Evolutionary conservation across 2,888 invertebrate genomes (phyloP), one percentile per base, ranked within the genome.

Genomic region (Drosophila meridiana): DNA sequence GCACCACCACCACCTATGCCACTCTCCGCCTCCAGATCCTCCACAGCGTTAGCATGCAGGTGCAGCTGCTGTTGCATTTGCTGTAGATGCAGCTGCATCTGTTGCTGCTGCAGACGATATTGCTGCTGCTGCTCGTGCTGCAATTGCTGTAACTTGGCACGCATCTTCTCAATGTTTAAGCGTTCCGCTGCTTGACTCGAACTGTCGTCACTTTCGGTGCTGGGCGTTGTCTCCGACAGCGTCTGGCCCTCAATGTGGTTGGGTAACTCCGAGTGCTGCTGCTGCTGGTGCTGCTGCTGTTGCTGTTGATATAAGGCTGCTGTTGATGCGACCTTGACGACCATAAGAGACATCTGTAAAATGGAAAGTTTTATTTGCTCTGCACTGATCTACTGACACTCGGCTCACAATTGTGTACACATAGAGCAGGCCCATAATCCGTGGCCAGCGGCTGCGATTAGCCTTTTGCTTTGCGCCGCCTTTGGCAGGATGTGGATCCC

Each of bases 271-370:
- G 20, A 20, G 1, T 78, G 78, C 58, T 76, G 75, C 26, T 76
- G 84, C 34, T 63, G 68, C 40, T 73, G 84, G 48, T 88, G 87
- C 30, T 66, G 73, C 52, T 36, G n/a, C n/a, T 50, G 48, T 20
- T 90, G 53, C 38, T 91, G 91, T 63, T 92, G 89, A 69, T 90
- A 85, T 62, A 88, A 73, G 62, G 89, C 88, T 73, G 92, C 80
- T 82, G 91, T 78, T 40, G 92, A 91, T 76, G 92, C 91, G 80
- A 90, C 88, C 87, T 91, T 91, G 80, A 92, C 89, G 82, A 92
- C 87, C 91, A 92, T 90, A 83, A 92, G 81, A 82, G 91, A 91
- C 88, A 92, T 91, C 92, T 92, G 78, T 4, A 73, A 81, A 77
- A 69, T 69, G n/a, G 75, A 77, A 70, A 73, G 73, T 70, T 66